Conservation (phyloP, 2,888 invertebrate genomes). For the Philonicus albiceps region DNA sequence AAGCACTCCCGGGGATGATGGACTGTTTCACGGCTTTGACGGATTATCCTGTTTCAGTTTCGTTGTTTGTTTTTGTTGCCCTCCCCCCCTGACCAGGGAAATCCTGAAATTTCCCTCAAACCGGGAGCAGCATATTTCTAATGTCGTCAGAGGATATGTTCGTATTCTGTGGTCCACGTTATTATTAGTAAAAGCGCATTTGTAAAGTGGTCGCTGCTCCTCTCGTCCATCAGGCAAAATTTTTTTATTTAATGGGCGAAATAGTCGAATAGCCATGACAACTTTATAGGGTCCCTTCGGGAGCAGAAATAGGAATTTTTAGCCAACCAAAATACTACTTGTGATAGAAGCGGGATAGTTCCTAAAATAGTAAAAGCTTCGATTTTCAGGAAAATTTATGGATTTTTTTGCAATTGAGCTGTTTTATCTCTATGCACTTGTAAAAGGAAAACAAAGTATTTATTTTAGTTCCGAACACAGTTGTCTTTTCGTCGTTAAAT, state of each 20-base stretch:
- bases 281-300: background rate
- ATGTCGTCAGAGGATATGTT: background rate
- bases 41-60: constrained; percentile 11
- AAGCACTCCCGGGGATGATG: constrained; percentile 19
- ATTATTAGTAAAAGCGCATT: background rate
- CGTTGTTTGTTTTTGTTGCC: background rate
- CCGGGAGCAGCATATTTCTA: background rate
- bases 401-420: background rate
- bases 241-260: background rate
- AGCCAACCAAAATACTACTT: background rate
- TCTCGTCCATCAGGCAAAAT: background rate
- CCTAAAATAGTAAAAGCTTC: background rate
- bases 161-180: background rate
- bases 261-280: background rate
- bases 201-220: background rate
- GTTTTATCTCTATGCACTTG: background rate
- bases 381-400: background rate
- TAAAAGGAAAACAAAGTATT: background rate
- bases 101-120: background rate
- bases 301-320: background rate
- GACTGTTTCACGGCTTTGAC: constrained; percentile 32
- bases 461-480: no score
- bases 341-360: background rate
- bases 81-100: background rate
- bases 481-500: background rate